Evolutionary conservation across 2,113 vertebrate genomes (phyloP), one percentile per base, ranked within the genome.

Genomic region (Apeltes quadracus): DNA sequence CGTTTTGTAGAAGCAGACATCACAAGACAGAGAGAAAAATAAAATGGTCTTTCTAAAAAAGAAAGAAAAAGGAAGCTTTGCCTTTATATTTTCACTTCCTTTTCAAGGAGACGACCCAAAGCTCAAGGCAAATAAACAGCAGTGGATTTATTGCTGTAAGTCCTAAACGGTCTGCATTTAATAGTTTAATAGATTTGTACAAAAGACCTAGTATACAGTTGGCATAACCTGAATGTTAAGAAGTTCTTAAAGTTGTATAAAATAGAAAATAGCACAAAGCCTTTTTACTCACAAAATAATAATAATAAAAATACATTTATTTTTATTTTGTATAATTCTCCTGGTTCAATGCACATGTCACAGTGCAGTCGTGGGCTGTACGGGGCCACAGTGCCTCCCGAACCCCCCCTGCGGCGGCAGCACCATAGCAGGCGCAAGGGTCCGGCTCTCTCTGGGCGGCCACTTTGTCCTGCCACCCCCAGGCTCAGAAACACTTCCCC

Each of bases 11-110:
- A 74, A 87, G 83, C n/a, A 73, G 57, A 75, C 72, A 91, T 93
- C 92, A 92, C 91, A 92, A 91, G 91, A 91, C 86, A 65, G 56
- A 75, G 75, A 77, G 75, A 48, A 87, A 86, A 77, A 61, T 61
- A 39, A 58, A 72, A 78, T 79, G 86, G 86, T 77, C 56, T 82
- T 83, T 51, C 77, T 65, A 9, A 68, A 76, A 78, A 75, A 50
- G 27, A 66, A 67, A 69, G 76, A 89, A 91, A 87, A 82, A 76
- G 73, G 85, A 91, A 90, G 88, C 88, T 81, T 84, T 78, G 73
- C 57, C 64, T 93, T 92, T 89, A 92, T 93, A 91, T 93, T 94
- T 91, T 92, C 93, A 93, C 92, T 94, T 94, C 93, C 92, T 91
- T 90, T 88, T 92, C 90, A 79, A 92, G 86, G 87, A 89, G 92